Evolutionary conservation across 2,888 invertebrate species (phyloP).

Genomic region (Eledona agricola): DNA sequence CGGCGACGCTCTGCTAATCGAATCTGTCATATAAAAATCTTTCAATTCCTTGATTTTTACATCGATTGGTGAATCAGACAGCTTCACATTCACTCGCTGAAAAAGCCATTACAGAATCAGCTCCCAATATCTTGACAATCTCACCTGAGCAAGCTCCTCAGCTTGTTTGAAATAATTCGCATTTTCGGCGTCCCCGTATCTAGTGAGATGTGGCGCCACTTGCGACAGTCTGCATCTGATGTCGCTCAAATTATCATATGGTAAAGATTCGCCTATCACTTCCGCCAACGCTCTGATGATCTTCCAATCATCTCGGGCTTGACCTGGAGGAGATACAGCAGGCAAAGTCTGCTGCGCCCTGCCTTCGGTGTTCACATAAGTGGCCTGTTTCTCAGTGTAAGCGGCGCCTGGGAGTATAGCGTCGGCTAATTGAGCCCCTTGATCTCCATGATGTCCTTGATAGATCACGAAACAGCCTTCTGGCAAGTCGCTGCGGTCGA

Average conservation of each 20-base stretch:
- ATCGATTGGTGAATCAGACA: slow-evolving; percentile 66
- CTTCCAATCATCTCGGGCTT: slow-evolving; percentile 98
- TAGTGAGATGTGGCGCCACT: slow-evolving; percentile 87
- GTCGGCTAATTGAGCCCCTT: slow-evolving; percentile 92
- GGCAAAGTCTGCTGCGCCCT: slow-evolving; percentile 89
- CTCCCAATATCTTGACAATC: too few relatives aligned
- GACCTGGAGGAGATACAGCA: slow-evolving; percentile 90
- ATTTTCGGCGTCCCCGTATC: slow-evolving; percentile 84
- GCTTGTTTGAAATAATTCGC: slow-evolving; percentile 87
- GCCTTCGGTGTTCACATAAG: slow-evolving; percentile 98
- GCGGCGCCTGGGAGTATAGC: slow-evolving; percentile 94
- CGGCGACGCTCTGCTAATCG: slow-evolving; percentile 93
- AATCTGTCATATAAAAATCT: slow-evolving; percentile 95
- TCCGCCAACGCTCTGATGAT: slow-evolving; percentile 96
- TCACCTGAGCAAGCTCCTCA: slow-evolving; percentile 74
- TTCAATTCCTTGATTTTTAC: slow-evolving; percentile 80
- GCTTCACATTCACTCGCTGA: slow-evolving; percentile 59
- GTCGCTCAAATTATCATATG: slow-evolving; percentile 88
- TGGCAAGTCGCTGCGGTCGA: slow-evolving; percentile 80
- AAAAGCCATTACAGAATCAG: too few relatives aligned
- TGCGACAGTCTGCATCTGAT: slow-evolving; percentile 83
- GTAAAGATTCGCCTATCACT: slow-evolving; percentile 71
- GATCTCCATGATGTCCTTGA: slow-evolving; percentile 96
- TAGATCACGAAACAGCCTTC: slow-evolving; percentile 89
- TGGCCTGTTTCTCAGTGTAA: slow-evolving; percentile 98